phyloP scores from a whole-genome alignment of 1,140 invertebrate genomes.

The Agrilus planipennis region DNA sequence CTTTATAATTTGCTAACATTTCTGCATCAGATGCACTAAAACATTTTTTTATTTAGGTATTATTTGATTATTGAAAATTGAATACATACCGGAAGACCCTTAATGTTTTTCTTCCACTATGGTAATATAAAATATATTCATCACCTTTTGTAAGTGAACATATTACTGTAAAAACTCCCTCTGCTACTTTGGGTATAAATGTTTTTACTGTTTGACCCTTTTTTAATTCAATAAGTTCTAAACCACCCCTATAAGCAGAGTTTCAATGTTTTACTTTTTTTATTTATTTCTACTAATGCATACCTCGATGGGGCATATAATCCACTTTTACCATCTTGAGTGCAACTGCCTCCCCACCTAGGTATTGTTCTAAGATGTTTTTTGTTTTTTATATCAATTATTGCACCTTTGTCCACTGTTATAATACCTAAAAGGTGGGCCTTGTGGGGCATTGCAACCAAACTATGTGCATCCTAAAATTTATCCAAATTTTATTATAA shows the following conservation, averaged over 20 bases:
- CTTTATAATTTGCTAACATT: conserved; percentile 85
- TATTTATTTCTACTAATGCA: background rate
- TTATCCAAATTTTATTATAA: background rate
- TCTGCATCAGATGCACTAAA: conserved; percentile 68
- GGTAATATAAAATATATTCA: conserved; percentile 93
- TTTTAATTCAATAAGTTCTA: conserved; percentile 81
- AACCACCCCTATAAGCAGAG: conserved; percentile 57
- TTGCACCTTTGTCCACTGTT: conserved; percentile 79
- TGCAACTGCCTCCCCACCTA: conserved; percentile 74
- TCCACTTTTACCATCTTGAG: conserved; percentile 79
- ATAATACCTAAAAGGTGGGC: conserved; percentile 75
- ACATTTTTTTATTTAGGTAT: too few species aligned
- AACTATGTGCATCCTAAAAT: conserved; percentile 45
- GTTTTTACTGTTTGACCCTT: conserved; percentile 70
- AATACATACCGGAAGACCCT: conserved; percentile 62
- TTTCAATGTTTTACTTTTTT: too few species aligned
- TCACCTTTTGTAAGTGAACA: conserved; percentile 90
- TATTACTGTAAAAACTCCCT: conserved; percentile 93
- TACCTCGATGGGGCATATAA: conserved; percentile 77
- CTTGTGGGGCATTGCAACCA: conserved; percentile 72
- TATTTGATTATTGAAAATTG: background rate
- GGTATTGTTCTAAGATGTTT: conserved; percentile 62
- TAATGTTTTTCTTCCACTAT: conserved; percentile 85
- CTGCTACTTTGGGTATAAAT: conserved; percentile 84
- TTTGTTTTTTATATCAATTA: conserved; percentile 71